Percentiles rank a stretch among this genome's conserved stretches.
Conservation (phyloP, 2,888 invertebrate genomes). For the Resseliella maxima region DNA sequence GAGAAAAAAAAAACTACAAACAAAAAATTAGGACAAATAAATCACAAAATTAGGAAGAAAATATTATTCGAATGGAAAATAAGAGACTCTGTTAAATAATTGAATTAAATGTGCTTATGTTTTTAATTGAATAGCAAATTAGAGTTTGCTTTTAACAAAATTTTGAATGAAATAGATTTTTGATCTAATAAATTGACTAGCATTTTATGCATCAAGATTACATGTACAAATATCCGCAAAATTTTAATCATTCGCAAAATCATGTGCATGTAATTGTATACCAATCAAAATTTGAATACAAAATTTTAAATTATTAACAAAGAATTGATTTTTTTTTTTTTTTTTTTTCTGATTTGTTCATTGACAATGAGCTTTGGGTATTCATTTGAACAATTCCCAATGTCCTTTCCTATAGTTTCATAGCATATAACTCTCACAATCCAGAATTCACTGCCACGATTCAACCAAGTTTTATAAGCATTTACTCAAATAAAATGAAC, state of each 20-base stretch:
- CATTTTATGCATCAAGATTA: no score
- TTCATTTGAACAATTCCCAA: background rate
- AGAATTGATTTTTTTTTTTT: no score
- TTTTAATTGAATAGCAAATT: background rate
- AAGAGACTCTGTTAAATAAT: constrained; percentile 8
- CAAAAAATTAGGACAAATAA: background rate
- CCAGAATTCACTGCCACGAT: constrained; percentile 31
- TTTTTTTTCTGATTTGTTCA: background rate
- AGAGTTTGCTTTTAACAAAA: background rate
- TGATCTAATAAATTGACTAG: background rate
- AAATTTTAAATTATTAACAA: background rate
- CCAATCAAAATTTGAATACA: background rate
- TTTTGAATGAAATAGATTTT: background rate
- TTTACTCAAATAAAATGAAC: background rate
- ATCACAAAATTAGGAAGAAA: no score
- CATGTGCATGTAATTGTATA: background rate
- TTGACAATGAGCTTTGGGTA: background rate
- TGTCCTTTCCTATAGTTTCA: background rate
- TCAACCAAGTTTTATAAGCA: background rate
- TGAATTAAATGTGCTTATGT: constrained; percentile 11
- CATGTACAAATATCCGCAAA: no score
- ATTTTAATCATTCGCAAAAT: no score
- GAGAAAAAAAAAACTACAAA: background rate
- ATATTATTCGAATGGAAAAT: background rate
- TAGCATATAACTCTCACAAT: background rate